phyloP scores from a whole-genome alignment of 1,140 invertebrate genomes.

The Polypedilum vanderplanki region DNA sequence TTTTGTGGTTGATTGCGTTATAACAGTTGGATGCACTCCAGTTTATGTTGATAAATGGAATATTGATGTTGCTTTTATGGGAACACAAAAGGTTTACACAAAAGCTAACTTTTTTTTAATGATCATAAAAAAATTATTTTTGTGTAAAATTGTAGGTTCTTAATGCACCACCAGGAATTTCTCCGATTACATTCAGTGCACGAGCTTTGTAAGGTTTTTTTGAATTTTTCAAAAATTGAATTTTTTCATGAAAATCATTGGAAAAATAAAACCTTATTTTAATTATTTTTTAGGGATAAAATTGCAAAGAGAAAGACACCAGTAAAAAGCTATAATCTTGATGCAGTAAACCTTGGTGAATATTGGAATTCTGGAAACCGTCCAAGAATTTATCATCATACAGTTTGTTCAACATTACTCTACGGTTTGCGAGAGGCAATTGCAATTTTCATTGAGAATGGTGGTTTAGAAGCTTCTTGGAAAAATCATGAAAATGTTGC shows the following conservation, averaged over 20 bases:
- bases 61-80: conserved; percentile 74
- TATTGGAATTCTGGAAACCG: conserved; percentile 70
- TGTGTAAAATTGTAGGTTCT: conserved; percentile 43
- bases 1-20: conserved; percentile 76
- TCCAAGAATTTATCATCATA: conserved; percentile 71
- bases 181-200: conserved; percentile 76
- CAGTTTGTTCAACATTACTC: conserved; percentile 63
- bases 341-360: conserved; percentile 61
- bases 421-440: conserved; percentile 73
- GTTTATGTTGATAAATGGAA: conserved; percentile 73
- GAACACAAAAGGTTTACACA: conserved; percentile 64
- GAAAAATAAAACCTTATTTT: too few relatives aligned
- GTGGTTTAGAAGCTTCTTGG: conserved; percentile 57
- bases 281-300: conserved; percentile 44
- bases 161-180: conserved; percentile 70
- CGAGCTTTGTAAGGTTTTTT: conserved; percentile 59
- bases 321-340: conserved; percentile 63
- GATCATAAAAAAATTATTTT: too few relatives aligned
- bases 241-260: too few relatives aligned
- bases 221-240: too few relatives aligned
- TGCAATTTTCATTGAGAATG: conserved; percentile 64
- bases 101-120: too few relatives aligned
- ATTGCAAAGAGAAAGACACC: conserved; percentile 56
- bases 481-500: conserved; percentile 58
- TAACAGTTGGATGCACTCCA: conserved; percentile 68